Evolutionary conservation across 1,140 invertebrate genomes (phyloP), one percentile per base, ranked within the genome.

Genomic region (Leptopilina clavipes): DNA sequence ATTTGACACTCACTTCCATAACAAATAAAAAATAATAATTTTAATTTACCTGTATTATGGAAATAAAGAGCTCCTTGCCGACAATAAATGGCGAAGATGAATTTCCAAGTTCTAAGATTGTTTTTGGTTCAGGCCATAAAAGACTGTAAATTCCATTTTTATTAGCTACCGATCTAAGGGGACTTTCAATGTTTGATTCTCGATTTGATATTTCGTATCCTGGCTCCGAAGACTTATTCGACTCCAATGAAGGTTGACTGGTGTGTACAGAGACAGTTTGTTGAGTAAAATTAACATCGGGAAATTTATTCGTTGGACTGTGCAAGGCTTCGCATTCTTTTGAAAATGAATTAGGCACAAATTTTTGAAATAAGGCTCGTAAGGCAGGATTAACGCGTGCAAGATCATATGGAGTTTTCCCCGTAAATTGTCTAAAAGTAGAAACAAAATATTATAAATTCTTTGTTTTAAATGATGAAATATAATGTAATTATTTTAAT

Each of bases 61-160:
- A 90, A 88, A 91, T 93, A 85, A 85, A 92, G 82, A 87, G 89
- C 86, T 85, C 88, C 80, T 84, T 90, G 71, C 77, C 89, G 84
- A 84, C 90, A 81, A 84, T 91, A 81, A 83, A 94, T 80, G 86
- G 91, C 82, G 76, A 91, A 79, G 76, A 91, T 81, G 75, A 92
- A 84, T 82, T 89, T 77, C 76, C 89, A 2, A 93, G 85, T 80
- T 93, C 92, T 2, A 92, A 83, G 17, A 94, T 90, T 73, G 88
- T 91, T 80, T 93, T 93, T 3, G 93, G 93, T 77, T 92, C 91
- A 3, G 94, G 94, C 93, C 93, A 94, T 14, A 94, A 83, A 19
- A 93, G 83, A 77, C 84, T 86, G 75, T 89, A 90, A 76, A 89
- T 77, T 1, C 85, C 79, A 11, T 79, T 78, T 82, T 86, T 89